A percentile compares a stretch with the other conserved stretches of the same genome.
phyloP scores from a whole-genome alignment of 2,888 invertebrate species.

The Drosophila macrothrix region DNA sequence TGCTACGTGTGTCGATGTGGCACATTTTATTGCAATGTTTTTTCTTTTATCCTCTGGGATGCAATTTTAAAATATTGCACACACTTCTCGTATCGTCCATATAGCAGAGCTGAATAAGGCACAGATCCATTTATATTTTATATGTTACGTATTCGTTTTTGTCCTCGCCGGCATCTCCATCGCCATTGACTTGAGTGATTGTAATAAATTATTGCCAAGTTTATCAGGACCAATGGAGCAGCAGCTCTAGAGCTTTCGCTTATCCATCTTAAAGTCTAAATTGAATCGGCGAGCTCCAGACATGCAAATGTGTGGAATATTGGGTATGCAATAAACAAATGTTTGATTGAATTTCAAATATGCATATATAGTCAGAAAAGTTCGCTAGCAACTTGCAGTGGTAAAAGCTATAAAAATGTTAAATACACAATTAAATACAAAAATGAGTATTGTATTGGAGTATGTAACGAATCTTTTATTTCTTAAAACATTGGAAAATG shows the following conservation, averaged over 20 bases:
- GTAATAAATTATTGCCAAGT: slow-evolving; percentile 72
- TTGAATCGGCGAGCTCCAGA: slow-evolving; percentile 26
- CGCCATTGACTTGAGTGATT: slow-evolving; percentile 71
- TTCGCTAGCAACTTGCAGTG: background rate
- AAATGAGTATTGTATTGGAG: background rate
- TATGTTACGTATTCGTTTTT: slow-evolving; percentile 32
- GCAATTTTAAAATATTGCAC: slow-evolving; percentile 77
- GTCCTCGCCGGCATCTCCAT: slow-evolving; percentile 34
- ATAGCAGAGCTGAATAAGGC: slow-evolving; percentile 23
- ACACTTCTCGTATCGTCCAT: slow-evolving; percentile 35
- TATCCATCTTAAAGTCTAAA: slow-evolving; percentile 38
- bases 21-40: slow-evolving; percentile 70
- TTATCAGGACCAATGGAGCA: slow-evolving; percentile 55
- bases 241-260: slow-evolving; percentile 5
- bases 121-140: slow-evolving; percentile 60
- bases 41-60: slow-evolving; percentile 64
- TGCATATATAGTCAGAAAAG: background rate
- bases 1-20: slow-evolving; percentile 61
- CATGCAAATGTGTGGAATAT: slow-evolving; percentile 13
- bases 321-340: slow-evolving; percentile 1
- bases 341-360: background rate
- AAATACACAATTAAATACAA: background rate
- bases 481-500: slow-evolving; percentile 3
- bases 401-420: background rate
- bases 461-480: background rate